Conservation (phyloP, 2,888 invertebrate genomes). For the Lithosia quadra region DNA sequence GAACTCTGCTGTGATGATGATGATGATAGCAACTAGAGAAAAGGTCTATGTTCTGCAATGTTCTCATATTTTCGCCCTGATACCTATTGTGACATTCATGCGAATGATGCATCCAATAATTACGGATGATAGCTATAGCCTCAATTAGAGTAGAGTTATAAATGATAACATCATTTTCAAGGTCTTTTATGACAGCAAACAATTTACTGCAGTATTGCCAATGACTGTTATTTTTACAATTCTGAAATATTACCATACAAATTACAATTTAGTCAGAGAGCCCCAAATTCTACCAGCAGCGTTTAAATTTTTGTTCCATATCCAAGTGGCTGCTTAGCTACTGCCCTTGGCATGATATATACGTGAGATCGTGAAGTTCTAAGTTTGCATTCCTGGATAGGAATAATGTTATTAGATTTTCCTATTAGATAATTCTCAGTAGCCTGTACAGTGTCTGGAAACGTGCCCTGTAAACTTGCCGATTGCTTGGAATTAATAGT, state of each 20-base stretch:
- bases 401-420: neutral
- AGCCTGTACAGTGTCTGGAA: no score
- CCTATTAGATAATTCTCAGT: no score
- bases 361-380: neutral
- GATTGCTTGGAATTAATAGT: neutral
- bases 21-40: no score
- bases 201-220: slow-evolving; percentile 34
- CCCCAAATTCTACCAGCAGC: no score
- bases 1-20: no score
- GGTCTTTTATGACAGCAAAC: slow-evolving; percentile 48
- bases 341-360: neutral
- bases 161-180: slow-evolving; percentile 64
- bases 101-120: slow-evolving; percentile 61
- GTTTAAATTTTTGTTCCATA: neutral
- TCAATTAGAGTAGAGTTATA: slow-evolving; percentile 61
- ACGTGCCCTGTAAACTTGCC: no score
- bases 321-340: neutral
- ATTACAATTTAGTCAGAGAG: neutral
- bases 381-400: neutral
- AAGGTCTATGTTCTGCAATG: no score
- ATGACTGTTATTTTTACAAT: slow-evolving; percentile 19
- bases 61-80: neutral
- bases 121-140: slow-evolving; percentile 62
- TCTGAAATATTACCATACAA: neutral
- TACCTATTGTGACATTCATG: slow-evolving; percentile 20